These are phyloP conservation scores for Teleogryllus occipitalis DNA, from an alignment of 1,140 invertebrate species.

Conservation along the genomic window DNA sequence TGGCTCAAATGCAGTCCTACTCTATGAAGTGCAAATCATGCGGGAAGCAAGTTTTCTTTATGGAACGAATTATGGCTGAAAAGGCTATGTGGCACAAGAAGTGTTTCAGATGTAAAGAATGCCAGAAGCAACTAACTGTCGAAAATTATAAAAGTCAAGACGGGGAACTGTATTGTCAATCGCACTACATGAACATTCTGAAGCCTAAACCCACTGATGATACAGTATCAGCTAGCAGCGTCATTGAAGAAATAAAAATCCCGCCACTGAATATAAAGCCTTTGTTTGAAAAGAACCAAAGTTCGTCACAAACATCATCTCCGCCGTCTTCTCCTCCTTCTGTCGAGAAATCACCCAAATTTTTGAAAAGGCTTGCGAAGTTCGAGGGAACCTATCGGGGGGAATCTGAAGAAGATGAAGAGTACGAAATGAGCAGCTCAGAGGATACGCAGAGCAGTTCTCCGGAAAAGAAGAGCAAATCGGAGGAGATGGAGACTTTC, in stretches of 20 bases:
- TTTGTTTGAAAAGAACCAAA: background rate
- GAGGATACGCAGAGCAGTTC: background rate
- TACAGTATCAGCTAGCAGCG: background rate
- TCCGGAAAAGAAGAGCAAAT: background rate
- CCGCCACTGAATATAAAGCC: background rate
- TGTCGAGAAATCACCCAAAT: background rate
- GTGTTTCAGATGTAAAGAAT: slow-evolving; percentile 83
- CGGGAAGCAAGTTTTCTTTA: slow-evolving; percentile 82
- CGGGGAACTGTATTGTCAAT: background rate
- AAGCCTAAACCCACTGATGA: background rate
- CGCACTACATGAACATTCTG: background rate
- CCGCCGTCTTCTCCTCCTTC: background rate
- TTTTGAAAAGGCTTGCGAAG: background rate
- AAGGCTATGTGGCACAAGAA: slow-evolving; percentile 80
- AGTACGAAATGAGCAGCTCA: background rate
- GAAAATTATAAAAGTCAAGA: background rate
- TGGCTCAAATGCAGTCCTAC: slow-evolving; percentile 34
- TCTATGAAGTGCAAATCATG: slow-evolving; percentile 66
- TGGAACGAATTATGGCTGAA: slow-evolving; percentile 87
- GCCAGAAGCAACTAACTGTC: slow-evolving; percentile 70
- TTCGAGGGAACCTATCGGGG: background rate
- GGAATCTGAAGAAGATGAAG: background rate
- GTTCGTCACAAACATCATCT: background rate
- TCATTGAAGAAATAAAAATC: background rate
- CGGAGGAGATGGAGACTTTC: background rate